Evolutionary conservation across 2,888 invertebrate genomes (phyloP).

Genomic region (Sipha maydis): DNA sequence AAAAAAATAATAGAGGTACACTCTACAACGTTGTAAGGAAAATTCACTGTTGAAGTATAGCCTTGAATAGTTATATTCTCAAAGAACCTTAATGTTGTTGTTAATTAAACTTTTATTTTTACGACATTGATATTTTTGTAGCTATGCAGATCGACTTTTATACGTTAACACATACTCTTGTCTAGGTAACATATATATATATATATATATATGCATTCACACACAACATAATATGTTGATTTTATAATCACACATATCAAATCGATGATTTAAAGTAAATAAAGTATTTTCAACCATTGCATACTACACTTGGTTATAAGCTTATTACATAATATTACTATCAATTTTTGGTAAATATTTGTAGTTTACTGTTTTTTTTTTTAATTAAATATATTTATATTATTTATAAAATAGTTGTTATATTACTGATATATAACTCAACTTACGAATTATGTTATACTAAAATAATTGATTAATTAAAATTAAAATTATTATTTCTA

Average conservation of each 20-base stretch:
- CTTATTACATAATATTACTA: not conserved
- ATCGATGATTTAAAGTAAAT: constrained; percentile 8
- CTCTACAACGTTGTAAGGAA: not conserved
- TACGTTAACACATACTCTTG: not conserved
- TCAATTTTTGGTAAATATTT: not conserved
- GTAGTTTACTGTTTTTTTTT: not conserved
- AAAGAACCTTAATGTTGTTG: constrained; percentile 12
- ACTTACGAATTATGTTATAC: no score
- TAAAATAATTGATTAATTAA: no score
- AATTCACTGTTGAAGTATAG: constrained; percentile 1
- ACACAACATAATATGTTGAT: no score
- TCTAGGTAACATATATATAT: not conserved
- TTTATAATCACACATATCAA: no score
- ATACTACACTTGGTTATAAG: not conserved
- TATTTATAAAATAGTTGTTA: no score
- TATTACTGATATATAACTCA: no score
- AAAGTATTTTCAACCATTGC: not conserved
- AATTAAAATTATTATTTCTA: not conserved
- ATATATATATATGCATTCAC: not conserved
- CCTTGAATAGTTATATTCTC: constrained; percentile 27
- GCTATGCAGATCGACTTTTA: constrained; percentile 19
- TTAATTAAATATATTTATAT: no score
- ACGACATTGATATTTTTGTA: constrained; percentile 18
- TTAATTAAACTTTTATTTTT: constrained; percentile 44
- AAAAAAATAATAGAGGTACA: not conserved